phyloP scores from a whole-genome alignment of 2,113 vertebrate genomes.

The Meleagris gallopavo region DNA sequence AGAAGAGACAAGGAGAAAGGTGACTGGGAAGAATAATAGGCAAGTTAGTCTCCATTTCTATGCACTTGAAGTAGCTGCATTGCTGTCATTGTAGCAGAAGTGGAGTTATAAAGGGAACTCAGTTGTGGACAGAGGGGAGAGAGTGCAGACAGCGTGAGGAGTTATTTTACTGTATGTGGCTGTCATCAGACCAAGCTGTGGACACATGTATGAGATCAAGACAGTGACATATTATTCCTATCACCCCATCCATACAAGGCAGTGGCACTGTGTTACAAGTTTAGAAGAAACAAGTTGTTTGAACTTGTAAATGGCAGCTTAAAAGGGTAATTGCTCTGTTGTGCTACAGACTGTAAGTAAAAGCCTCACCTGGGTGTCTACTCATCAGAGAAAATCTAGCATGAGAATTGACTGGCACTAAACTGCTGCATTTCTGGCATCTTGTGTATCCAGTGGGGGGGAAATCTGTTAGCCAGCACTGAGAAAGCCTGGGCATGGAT shows the following conservation, averaged over 20 bases:
- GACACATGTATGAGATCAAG: neutral
- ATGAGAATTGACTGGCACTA: neutral
- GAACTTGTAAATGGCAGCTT: neutral
- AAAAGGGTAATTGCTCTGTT: neutral
- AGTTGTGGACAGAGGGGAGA: neutral
- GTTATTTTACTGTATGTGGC: neutral
- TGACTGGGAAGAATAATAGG: neutral
- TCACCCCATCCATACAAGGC: neutral
- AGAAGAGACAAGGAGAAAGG: neutral
- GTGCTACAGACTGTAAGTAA: neutral
- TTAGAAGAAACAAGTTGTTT: neutral
- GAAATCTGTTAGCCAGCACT: neutral
- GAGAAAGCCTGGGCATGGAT: neutral
- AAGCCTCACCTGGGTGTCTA: neutral
- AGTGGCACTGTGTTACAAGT: neutral
- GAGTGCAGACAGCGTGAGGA: neutral
- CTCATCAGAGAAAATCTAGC: neutral
- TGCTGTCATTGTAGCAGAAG: neutral
- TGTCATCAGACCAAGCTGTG: neutral
- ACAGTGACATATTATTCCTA: neutral
- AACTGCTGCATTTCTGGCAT: neutral
- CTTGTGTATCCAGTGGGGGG: neutral
- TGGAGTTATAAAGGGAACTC: neutral
- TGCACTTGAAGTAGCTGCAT: neutral
- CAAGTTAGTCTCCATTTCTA: slow-evolving; percentile 3